A percentile compares a stretch with the other conserved stretches of the same genome.
phyloP scores from a whole-genome alignment of 1,140 invertebrate genomes.

The Drosophila pseudoobscura region DNA sequence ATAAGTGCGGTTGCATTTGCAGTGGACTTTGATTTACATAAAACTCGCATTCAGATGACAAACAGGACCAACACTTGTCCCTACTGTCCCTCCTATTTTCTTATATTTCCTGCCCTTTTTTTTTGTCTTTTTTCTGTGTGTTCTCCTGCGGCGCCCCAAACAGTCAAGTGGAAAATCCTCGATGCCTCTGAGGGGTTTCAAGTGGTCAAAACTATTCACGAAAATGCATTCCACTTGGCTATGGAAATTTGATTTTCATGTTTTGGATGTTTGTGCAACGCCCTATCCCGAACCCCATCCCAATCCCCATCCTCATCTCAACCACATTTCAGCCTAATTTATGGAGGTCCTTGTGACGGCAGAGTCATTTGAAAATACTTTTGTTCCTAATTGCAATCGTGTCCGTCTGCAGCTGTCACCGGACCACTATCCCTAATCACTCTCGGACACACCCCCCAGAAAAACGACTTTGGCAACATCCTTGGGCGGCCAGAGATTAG shows the following conservation, averaged over 20 bases:
- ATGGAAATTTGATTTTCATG: conserved; percentile 78
- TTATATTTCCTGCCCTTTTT: neutral
- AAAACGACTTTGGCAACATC: conserved; percentile 1
- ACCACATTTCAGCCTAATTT: conserved; percentile 34
- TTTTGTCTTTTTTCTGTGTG: neutral
- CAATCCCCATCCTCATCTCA: neutral
- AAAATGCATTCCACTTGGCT: neutral
- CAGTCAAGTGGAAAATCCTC: too few species aligned
- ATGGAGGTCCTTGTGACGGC: conserved; percentile 28
- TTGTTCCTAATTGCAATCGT: conserved; percentile 32
- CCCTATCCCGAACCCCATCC: conserved; percentile 6
- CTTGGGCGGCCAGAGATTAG: too few species aligned
- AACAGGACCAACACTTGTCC: neutral
- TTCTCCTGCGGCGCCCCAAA: too few species aligned
- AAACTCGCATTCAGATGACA: conserved; percentile 53
- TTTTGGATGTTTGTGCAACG: conserved; percentile 71
- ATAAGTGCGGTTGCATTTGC: conserved; percentile 32
- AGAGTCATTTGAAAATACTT: conserved; percentile 29
- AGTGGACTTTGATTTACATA: conserved; percentile 64
- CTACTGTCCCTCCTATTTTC: neutral
- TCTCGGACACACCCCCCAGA: too few species aligned
- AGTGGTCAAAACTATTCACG: conserved; percentile 22
- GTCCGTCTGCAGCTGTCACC: conserved; percentile 27
- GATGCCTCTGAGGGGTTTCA: neutral
- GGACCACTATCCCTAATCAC: neutral